Evolutionary conservation across 2,113 vertebrate species (phyloP).

Genomic region (Fukomys damarensis): DNA sequence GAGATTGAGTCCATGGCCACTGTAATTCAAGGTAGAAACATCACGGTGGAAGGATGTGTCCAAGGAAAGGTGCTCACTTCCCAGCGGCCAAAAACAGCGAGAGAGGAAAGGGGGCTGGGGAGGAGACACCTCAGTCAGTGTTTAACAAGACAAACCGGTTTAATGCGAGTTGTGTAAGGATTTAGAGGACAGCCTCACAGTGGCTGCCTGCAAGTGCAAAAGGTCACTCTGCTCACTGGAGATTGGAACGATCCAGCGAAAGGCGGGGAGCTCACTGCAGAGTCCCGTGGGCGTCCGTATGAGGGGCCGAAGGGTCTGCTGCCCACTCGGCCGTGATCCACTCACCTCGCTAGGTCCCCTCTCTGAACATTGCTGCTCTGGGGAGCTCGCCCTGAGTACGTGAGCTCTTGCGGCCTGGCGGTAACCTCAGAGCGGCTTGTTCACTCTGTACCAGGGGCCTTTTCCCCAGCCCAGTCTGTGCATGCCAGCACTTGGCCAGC

Average conservation of each 20-base stretch:
- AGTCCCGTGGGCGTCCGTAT: not conserved
- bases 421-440: not conserved
- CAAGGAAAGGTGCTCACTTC: not conserved
- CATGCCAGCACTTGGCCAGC: rapidly evolving
- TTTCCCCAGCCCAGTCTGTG: too few species aligned
- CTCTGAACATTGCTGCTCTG: not conserved
- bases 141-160: not conserved
- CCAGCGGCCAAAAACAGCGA: not conserved
- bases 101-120: not conserved
- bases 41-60: not conserved
- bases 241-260: not conserved
- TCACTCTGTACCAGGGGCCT: rapidly evolving
- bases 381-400: not conserved
- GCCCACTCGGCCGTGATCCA: not conserved
- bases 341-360: not conserved
- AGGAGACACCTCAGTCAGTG: not conserved
- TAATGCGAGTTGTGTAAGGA: not conserved
- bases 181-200: not conserved
- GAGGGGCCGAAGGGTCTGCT: not conserved
- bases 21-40: not conserved
- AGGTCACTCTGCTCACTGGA: not conserved
- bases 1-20: not conserved
- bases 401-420: not conserved
- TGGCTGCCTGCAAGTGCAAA: not conserved
- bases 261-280: not conserved